Evolutionary conservation across 2,888 invertebrate genomes (phyloP).

Genomic region (Zele albiditarsus): DNA sequence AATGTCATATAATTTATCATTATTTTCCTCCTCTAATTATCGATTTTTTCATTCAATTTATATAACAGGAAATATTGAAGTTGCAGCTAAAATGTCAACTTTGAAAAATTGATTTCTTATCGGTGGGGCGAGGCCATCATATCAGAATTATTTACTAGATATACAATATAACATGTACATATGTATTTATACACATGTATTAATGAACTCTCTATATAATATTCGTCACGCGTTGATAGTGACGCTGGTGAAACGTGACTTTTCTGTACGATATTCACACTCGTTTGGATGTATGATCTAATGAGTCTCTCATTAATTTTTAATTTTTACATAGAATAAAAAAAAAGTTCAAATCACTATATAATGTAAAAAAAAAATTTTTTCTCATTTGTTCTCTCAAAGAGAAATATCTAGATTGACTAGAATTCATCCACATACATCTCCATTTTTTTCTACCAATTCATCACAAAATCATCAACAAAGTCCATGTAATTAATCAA

Average conservation of each 20-base stretch:
- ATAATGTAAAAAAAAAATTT: background rate
- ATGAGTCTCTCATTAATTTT: background rate
- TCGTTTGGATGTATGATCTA: background rate
- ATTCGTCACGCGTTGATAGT: constrained; percentile 26
- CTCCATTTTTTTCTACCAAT: too few species aligned
- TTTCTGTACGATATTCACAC: background rate
- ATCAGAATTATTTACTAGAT: background rate
- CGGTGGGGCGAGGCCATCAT: background rate
- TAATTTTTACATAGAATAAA: too few species aligned
- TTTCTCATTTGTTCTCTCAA: background rate
- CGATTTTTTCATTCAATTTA: background rate
- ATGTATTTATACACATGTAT: background rate
- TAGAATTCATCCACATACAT: too few species aligned
- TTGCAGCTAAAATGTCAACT: background rate
- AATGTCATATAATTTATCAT: background rate
- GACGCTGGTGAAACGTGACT: constrained; percentile 40
- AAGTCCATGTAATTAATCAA: too few species aligned
- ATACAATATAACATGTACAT: background rate
- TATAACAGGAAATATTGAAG: background rate
- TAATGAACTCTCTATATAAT: constrained; percentile 19
- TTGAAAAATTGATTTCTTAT: background rate
- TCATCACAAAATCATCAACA: too few species aligned
- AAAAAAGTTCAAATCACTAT: background rate
- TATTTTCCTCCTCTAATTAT: background rate
- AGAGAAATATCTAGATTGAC: too few species aligned